phyloP scores from a whole-genome alignment of 1,140 invertebrate species.

The Drosophila pruinosa region DNA sequence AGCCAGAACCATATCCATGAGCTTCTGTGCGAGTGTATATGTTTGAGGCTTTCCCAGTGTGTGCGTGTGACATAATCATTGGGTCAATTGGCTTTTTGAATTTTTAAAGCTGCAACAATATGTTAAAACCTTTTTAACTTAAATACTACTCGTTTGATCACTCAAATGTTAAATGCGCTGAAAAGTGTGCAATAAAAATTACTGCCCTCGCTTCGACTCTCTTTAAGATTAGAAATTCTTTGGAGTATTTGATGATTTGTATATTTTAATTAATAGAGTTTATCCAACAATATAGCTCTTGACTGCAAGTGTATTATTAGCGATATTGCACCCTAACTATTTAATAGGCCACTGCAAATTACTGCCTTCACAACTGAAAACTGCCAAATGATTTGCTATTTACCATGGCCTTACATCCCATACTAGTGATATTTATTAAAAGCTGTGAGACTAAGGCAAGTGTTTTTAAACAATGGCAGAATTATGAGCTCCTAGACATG shows the following conservation, averaged over 20 bases:
- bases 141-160: slow-evolving; percentile 9
- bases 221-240: not conserved
- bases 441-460: not conserved
- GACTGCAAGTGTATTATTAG: not conserved
- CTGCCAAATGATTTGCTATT: not conserved
- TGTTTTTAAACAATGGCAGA: no score
- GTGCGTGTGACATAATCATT: slow-evolving; percentile 35
- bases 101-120: slow-evolving; percentile 43
- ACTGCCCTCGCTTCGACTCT: not conserved
- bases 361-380: no score
- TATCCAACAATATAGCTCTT: not conserved
- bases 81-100: slow-evolving; percentile 71
- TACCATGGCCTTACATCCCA: not conserved
- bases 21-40: not conserved
- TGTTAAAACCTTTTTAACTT: slow-evolving; percentile 39
- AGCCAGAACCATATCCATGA: not conserved
- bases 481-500: no score
- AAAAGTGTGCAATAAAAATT: slow-evolving; percentile 35
- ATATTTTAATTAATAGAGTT: not conserved
- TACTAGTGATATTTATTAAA: not conserved
- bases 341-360: no score
- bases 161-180: not conserved
- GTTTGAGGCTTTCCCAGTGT: no score
- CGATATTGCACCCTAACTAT: no score
- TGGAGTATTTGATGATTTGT: not conserved